Evolutionary conservation across 2,113 vertebrate species (phyloP), one percentile per base, ranked within the genome.

Genomic region (Mastomys natalensis): DNA sequence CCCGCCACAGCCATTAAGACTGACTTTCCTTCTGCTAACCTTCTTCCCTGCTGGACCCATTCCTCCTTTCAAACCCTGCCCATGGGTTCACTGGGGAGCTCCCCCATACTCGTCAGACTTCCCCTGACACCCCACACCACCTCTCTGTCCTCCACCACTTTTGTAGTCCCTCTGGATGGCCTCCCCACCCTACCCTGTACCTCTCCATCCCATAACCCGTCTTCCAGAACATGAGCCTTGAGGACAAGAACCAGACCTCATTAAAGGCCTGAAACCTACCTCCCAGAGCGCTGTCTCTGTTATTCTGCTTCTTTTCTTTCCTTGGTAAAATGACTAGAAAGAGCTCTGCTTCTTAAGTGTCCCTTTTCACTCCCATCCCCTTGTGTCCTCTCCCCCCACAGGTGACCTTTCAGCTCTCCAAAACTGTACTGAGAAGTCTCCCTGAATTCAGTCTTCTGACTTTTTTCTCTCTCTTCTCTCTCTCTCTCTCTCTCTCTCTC

Each of bases 281-380:
- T 58, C 70, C 60, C 43, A 3, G 34, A 91, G 31, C 53, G 40
- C 58, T 53, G 21, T 10, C 55, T 76, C 53, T 58, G 6, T 51
- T 45, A 64, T 12, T 70, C 87, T 80, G 53, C 40, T 73, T 93
- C 78, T 48, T 43, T 48, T 62, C 62, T 94, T 85, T 48, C 72
- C 68, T 91, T 88, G 11, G 74, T 62, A 81, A 92, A 70, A 93
- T 31, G 66, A 77, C 70, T 74, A 80, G 55, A 88, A 95, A 78
- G 22, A 58, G 84, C 43, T 55, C 55, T 37, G 81, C 43, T 66
- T 95, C 76, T 60, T 95, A 80, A 78, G 66, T 51, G 21, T 1
- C 24, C 80, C n/a, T 16, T 53, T 53, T 66, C 58, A 85, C 26
- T 40, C 31, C 40, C 12, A 45, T 29, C 31, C 72, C 16, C 48